Conservation (phyloP, 2,113 vertebrate species). For the Carassius carassius region DNA sequence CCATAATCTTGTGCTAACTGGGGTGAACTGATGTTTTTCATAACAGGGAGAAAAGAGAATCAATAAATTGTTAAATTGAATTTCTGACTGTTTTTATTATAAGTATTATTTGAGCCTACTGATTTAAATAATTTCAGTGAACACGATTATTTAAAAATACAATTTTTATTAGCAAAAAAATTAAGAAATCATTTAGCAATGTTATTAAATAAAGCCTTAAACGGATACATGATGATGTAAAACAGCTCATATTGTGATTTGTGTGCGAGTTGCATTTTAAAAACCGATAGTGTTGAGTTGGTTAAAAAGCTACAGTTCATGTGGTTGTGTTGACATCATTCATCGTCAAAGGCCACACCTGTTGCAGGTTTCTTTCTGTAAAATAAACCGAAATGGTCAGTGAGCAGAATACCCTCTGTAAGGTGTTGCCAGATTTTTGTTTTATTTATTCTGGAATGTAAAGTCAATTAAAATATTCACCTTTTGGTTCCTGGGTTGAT, state of each 20-base stretch:
- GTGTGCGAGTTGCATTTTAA: background rate
- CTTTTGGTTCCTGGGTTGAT: slow-evolving; percentile 90
- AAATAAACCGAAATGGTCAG: background rate
- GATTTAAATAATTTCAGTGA: background rate
- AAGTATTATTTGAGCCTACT: background rate
- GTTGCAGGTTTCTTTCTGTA: slow-evolving; percentile 69
- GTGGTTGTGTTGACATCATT: slow-evolving; percentile 42
- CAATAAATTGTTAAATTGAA: slow-evolving; percentile 27
- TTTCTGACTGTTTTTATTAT: background rate
- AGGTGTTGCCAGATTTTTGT: background rate
- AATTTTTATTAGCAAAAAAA: background rate
- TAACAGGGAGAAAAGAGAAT: slow-evolving; percentile 42
- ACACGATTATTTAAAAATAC: background rate
- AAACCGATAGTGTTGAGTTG: slow-evolving; percentile 14
- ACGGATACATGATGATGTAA: slow-evolving; percentile 29
- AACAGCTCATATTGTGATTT: background rate
- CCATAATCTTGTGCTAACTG: slow-evolving; percentile 56
- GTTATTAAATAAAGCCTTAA: background rate
- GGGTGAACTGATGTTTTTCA: slow-evolving; percentile 58
- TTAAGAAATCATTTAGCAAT: background rate
- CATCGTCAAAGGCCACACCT: slow-evolving; percentile 72
- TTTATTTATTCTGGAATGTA: background rate
- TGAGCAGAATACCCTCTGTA: background rate
- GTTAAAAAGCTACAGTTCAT: slow-evolving; percentile 44
- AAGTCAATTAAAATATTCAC: slow-evolving; percentile 62